These are phyloP conservation scores for Hypanus sabinus DNA, from an alignment of 2,113 vertebrate genomes.

Conservation along the genomic window DNA sequence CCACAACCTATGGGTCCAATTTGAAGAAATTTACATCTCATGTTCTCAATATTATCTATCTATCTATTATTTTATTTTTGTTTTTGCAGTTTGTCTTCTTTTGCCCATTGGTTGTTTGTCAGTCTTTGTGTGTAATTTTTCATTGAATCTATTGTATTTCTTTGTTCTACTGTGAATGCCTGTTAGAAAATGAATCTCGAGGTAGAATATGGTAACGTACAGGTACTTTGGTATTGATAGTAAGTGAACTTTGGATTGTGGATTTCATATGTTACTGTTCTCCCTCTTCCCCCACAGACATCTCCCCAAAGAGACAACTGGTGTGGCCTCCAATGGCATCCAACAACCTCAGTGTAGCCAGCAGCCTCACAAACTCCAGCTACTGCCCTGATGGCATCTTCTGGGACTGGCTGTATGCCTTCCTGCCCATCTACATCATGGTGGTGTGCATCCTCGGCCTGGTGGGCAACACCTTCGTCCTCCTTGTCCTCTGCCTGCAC, in stretches of 20 bases:
- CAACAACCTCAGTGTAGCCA: neutral
- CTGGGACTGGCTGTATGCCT: constrained; percentile 58
- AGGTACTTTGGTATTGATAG: too few species aligned
- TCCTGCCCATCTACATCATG: constrained; percentile 71
- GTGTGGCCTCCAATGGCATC: neutral
- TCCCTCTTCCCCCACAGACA: neutral
- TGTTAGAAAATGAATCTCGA: too few species aligned
- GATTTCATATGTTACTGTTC: neutral
- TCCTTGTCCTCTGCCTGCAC: constrained; percentile 75
- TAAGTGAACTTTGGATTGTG: neutral
- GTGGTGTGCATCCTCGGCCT: constrained; percentile 65
- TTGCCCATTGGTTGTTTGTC: too few species aligned
- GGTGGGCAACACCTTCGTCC: constrained; percentile 75
- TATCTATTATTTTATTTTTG: too few species aligned
- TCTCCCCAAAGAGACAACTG: neutral
- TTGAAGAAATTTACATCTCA: too few species aligned
- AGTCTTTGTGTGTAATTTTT: too few species aligned
- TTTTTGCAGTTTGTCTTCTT: too few species aligned
- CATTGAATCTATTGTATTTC: too few species aligned
- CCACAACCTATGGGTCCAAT: too few species aligned
- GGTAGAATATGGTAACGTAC: too few species aligned
- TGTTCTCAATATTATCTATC: too few species aligned
- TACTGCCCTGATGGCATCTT: neutral
- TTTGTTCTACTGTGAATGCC: too few species aligned
- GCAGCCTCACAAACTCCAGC: neutral